These are phyloP conservation scores for Harpagus bidentatus DNA, from an alignment of 2,113 vertebrate species.

Conservation along the genomic window DNA sequence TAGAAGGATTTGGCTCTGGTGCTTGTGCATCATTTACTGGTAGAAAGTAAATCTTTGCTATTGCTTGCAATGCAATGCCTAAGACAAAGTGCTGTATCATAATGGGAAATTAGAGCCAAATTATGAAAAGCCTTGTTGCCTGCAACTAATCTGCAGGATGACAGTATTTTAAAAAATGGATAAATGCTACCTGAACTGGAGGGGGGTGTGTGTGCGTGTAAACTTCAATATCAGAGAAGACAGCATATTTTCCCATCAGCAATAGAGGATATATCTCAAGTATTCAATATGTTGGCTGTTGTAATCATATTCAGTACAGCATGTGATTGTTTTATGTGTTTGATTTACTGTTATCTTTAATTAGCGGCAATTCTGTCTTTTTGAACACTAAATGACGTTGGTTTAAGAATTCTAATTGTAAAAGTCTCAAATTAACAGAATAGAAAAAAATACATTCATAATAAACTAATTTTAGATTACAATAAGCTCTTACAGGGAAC, in stretches of 20 bases:
- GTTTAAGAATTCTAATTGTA: slow-evolving; percentile 43
- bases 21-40: background rate
- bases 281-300: background rate
- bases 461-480: slow-evolving; percentile 5
- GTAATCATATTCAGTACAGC: background rate
- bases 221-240: background rate
- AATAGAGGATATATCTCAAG: background rate
- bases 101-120: background rate
- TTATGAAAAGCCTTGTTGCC: background rate
- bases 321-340: background rate
- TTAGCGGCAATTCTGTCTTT: slow-evolving; percentile 31
- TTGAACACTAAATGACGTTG: slow-evolving; percentile 27
- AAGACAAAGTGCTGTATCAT: background rate
- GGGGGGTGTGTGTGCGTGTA: too few relatives aligned
- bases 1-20: background rate
- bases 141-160: background rate
- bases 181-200: background rate
- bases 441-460: background rate
- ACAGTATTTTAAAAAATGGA: background rate
- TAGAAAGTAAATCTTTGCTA: background rate
- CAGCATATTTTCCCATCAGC: background rate
- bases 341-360: slow-evolving; percentile 58
- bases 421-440: slow-evolving; percentile 37
- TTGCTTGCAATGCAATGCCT: background rate
- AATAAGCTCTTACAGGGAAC: background rate